A percentile compares a stretch with the other conserved stretches of the same genome.
These are phyloP conservation scores for Aromia moschata DNA, from an alignment of 2,888 invertebrate species.

Conservation along the genomic window DNA sequence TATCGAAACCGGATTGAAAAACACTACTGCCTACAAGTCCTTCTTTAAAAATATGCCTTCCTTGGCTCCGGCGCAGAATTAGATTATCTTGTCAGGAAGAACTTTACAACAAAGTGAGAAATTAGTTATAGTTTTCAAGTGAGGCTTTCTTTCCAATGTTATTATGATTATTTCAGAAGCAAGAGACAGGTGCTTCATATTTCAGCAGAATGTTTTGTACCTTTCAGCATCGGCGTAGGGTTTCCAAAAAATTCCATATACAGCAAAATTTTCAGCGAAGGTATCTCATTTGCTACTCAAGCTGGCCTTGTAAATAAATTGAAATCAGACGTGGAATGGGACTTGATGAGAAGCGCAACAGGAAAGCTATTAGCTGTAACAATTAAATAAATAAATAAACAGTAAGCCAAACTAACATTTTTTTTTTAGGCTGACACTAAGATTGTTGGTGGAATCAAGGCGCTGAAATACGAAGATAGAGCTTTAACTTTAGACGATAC, in stretches of 20 bases:
- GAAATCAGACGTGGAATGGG: constrained; percentile 76
- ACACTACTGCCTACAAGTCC: constrained; percentile 71
- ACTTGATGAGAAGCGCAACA: constrained; percentile 70
- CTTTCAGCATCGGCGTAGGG: constrained; percentile 73
- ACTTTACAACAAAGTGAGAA: constrained; percentile 72
- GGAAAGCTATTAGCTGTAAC: constrained; percentile 73
- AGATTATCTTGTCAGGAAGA: constrained; percentile 76
- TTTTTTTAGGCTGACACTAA: constrained; percentile 61
- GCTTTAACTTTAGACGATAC: constrained; percentile 82
- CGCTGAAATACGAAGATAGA: constrained; percentile 71
- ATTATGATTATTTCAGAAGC: constrained; percentile 61
- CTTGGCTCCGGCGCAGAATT: constrained; percentile 77
- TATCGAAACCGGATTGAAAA: constrained; percentile 74
- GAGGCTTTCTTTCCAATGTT: too few relatives aligned
- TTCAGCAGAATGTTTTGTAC: constrained; percentile 78
- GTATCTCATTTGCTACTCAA: constrained; percentile 72
- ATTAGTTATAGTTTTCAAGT: too few relatives aligned
- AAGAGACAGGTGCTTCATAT: constrained; percentile 76
- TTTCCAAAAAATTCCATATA: constrained; percentile 74
- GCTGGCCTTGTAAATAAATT: constrained; percentile 75
- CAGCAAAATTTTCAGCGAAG: constrained; percentile 69
- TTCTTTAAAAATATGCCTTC: constrained; percentile 83
- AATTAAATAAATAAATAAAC: background rate
- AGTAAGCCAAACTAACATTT: background rate
- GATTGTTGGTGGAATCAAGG: constrained; percentile 61